Evolutionary conservation across 2,113 vertebrate genomes (phyloP).

Genomic region (Corapipo altera): DNA sequence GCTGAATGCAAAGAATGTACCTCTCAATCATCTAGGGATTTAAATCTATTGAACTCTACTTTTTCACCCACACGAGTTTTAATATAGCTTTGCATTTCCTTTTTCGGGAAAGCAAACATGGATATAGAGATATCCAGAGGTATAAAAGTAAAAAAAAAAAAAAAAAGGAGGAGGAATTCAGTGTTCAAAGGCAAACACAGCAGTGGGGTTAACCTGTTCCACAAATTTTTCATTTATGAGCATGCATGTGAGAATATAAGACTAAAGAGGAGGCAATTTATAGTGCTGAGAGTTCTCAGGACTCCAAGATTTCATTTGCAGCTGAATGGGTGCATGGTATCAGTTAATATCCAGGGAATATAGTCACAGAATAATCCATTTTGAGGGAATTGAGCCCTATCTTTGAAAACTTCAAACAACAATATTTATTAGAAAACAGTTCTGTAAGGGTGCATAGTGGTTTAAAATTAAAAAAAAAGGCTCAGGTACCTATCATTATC

Average conservation of each 20-base stretch:
- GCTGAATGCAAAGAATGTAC: not conserved
- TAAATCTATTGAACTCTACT: not conserved
- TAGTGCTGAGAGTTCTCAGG: not conserved
- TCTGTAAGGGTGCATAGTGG: not conserved
- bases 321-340: not conserved
- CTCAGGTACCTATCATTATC: slow-evolving; percentile 60
- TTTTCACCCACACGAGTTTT: not conserved
- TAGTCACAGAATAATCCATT: not conserved
- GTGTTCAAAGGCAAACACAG: not conserved
- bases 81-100: not conserved
- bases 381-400: not conserved
- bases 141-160: not conserved
- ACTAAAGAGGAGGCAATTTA: not conserved
- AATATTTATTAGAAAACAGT: slow-evolving; percentile 21
- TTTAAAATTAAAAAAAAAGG: not conserved
- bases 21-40: not conserved
- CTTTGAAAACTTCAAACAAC: not conserved
- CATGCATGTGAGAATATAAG: not conserved
- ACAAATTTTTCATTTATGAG: not conserved
- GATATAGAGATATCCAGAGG: not conserved
- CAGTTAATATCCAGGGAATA: not conserved
- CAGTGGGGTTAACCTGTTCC: not conserved
- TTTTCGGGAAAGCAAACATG: not conserved
- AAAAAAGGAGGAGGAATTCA: not conserved
- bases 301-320: not conserved